Conservation (phyloP, 2,113 vertebrate species). For the Mirza zaza region DNA sequence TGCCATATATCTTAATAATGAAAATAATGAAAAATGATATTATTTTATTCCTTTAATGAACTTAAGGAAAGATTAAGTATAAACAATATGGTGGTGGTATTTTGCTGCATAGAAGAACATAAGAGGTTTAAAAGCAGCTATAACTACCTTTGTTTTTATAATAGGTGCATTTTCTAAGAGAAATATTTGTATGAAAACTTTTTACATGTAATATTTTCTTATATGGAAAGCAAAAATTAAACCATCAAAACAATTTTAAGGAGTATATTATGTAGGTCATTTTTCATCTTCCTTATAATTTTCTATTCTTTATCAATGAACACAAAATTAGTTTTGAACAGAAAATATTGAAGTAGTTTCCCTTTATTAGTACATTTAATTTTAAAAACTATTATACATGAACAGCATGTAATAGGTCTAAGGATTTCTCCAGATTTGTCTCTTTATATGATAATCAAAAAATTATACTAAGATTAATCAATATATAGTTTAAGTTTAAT, state of each 20-base stretch:
- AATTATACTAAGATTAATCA: slow-evolving; percentile 8
- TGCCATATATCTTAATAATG: not conserved
- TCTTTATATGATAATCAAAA: slow-evolving; percentile 19
- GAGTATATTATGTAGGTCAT: not conserved
- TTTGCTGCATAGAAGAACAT: not conserved
- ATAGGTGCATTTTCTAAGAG: not conserved
- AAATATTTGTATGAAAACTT: not conserved
- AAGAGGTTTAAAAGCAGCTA: not conserved
- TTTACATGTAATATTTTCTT: slow-evolving; percentile 9
- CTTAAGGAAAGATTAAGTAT: not conserved
- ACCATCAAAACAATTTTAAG: not conserved
- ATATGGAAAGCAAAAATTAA: not conserved
- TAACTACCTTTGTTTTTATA: not conserved
- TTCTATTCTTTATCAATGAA: not conserved
- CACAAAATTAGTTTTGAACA: not conserved
- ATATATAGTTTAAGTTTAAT: not conserved
- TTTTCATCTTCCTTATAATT: not conserved
- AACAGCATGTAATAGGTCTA: not conserved
- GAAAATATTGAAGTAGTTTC: not conserved
- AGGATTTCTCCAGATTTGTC: not conserved
- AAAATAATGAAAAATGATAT: not conserved
- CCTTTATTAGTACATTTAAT: not conserved
- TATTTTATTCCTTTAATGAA: slow-evolving; percentile 1
- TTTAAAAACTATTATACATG: slow-evolving; percentile 3
- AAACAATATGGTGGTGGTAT: not conserved